Base-by-base conservation (phyloP, 2,888 invertebrate genomes). In the Oxycera nigricornis region DNA sequence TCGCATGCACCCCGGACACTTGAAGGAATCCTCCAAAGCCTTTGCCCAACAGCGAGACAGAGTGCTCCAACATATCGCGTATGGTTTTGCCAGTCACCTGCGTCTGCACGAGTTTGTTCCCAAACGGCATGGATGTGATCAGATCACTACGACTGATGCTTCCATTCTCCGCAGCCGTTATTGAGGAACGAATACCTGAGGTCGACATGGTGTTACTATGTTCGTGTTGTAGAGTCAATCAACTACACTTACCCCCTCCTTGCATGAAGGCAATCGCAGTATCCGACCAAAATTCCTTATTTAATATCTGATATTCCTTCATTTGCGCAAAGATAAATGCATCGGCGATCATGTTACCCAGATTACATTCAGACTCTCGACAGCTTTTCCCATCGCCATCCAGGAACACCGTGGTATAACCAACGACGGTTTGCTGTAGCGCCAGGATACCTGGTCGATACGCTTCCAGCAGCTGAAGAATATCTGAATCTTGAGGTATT, bases 261-360 rank as follows among this genome's bases (percentile, higher is more conserved):
- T 94, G 93, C 46, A 91, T 84, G 0, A 96, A 79, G 0, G 91
- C 92, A 78, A 95, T 90, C 0, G 94, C 89, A 0, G 92, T 90
- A 80, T 92, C 91, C 0, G 92, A 92, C 95, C 95, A 95, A 50
- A 88, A 89, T n/a, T 76, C 77, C 22, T 84, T 79, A 30, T 80
- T 79, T 1, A 87, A 84, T 77, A 30, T 17, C 9, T 62, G 24
- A 30, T 61, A 35, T 31, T 77, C 73, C n/a, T 31, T 46, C 9
- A 65, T 46, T 1, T 84, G 78, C 11, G 81, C 81, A 80, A 89
- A 87, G 0, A 94, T 86, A 83, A 93, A 89, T 0, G 95, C 89
- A 80, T 96, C 95, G 0, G 93, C 85, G 72, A 95, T 87, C 22
- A 95, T 83, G 83, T 95, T 95, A 2, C 95, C 96, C 79, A 96